A percentile compares a stretch with the other conserved stretches of the same genome.
These are phyloP conservation scores for Myodes glareolus DNA, from an alignment of 2,113 vertebrate species.

Conservation along the genomic window DNA sequence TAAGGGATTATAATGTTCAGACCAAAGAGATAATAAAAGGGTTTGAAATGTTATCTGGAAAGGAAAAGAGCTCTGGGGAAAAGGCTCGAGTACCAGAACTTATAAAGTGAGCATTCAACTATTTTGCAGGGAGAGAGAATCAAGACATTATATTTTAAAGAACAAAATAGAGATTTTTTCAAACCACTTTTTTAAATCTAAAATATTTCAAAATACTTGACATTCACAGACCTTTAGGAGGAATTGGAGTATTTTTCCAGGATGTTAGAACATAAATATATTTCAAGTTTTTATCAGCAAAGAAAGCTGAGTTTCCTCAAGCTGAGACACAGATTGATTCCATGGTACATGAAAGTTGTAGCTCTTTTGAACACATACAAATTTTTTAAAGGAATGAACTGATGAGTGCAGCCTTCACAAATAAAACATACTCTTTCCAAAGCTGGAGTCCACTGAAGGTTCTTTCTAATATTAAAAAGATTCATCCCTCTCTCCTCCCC, in stretches of 20 bases:
- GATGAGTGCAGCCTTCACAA: neutral
- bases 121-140: slow-evolving; percentile 57
- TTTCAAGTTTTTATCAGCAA: neutral
- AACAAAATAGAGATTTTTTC: slow-evolving; percentile 48
- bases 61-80: slow-evolving; percentile 28
- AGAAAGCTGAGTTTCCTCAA: neutral
- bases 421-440: neutral
- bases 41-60: neutral
- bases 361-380: slow-evolving; percentile 25
- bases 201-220: slow-evolving; percentile 62
- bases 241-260: neutral
- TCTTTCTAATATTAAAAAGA: slow-evolving; percentile 23
- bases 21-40: slow-evolving; percentile 42
- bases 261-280: slow-evolving; percentile 14
- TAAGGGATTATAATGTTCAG: slow-evolving; percentile 1
- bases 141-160: neutral
- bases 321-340: neutral
- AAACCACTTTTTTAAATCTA: neutral
- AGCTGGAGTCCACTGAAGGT: neutral
- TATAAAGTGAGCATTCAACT: slow-evolving; percentile 59
- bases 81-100: neutral
- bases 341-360: neutral
- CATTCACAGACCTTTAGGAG: slow-evolving; percentile 11
- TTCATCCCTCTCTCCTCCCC: neutral
- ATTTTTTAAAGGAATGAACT: neutral